Evolutionary conservation across 2,113 vertebrate genomes (phyloP).

Genomic region (Canis aureus): DNA sequence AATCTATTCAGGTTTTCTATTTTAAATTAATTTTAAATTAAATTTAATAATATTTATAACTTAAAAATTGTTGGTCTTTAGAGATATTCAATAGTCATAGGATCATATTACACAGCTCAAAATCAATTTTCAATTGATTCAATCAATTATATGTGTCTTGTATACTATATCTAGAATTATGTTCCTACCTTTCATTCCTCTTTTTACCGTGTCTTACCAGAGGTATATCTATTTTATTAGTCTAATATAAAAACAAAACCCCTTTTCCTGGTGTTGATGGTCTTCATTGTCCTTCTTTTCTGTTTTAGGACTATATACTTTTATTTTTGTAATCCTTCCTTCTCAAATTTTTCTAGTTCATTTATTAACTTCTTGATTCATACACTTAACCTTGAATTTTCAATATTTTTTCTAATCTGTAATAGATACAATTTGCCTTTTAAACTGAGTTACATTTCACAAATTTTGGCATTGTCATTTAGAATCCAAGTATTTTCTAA

Average conservation of each 20-base stretch:
- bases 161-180: background rate
- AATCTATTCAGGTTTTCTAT: background rate
- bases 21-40: background rate
- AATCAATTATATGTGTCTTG: background rate
- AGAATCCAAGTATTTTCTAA: constrained; percentile 40
- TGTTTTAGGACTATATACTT: background rate
- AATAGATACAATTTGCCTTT: background rate
- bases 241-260: background rate
- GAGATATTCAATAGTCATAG: background rate
- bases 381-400: background rate
- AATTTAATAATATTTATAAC: background rate
- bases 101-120: background rate
- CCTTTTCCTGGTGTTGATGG: background rate
- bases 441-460: background rate
- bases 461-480: background rate
- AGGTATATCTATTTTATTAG: background rate
- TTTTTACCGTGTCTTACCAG: background rate
- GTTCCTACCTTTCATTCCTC: background rate
- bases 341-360: background rate
- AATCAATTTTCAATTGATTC: background rate
- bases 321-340: background rate
- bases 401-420: background rate
- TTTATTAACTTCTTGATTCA: constrained; percentile 12
- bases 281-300: constrained; percentile 32
- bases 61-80: constrained; percentile 17